phyloP scores from a whole-genome alignment of 2,113 vertebrate genomes.

The Catagonus wagneri region DNA sequence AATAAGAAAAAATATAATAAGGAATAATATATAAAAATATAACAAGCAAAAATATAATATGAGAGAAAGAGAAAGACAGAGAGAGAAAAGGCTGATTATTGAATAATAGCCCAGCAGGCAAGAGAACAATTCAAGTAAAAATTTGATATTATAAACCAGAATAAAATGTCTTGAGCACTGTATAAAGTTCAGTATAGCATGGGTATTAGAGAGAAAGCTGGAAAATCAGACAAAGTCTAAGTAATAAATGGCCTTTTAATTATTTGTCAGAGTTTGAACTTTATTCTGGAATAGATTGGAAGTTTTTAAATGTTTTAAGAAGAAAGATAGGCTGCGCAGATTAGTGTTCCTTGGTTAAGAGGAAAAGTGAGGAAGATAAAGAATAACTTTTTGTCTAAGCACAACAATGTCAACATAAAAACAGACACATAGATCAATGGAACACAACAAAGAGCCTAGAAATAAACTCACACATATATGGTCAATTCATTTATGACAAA shows the following conservation, averaged over 20 bases:
- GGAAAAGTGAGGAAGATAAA: not conserved
- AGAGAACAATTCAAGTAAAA: not conserved
- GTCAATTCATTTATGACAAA: not conserved
- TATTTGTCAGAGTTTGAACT: not conserved
- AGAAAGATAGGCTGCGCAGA: not conserved
- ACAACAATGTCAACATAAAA: not conserved
- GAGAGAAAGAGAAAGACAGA: not conserved
- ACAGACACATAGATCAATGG: not conserved
- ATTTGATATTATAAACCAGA: not conserved
- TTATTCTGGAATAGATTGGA: not conserved
- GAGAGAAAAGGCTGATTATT: not conserved
- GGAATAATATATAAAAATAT: not conserved
- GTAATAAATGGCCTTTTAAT: not conserved
- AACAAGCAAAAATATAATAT: not conserved
- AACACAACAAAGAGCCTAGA: not conserved
- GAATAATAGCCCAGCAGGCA: not conserved
- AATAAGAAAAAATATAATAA: not conserved
- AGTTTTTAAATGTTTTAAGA: not conserved
- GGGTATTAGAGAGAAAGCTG: not conserved
- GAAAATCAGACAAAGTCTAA: not conserved
- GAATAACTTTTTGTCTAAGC: not conserved
- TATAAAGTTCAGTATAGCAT: not conserved
- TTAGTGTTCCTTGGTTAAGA: not conserved
- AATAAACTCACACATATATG: not conserved
- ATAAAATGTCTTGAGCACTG: not conserved